A percentile compares a stretch with the other conserved stretches of the same genome.
phyloP scores from a whole-genome alignment of 92 coral and sea anemone species.

The Palythoa grandis region DNA sequence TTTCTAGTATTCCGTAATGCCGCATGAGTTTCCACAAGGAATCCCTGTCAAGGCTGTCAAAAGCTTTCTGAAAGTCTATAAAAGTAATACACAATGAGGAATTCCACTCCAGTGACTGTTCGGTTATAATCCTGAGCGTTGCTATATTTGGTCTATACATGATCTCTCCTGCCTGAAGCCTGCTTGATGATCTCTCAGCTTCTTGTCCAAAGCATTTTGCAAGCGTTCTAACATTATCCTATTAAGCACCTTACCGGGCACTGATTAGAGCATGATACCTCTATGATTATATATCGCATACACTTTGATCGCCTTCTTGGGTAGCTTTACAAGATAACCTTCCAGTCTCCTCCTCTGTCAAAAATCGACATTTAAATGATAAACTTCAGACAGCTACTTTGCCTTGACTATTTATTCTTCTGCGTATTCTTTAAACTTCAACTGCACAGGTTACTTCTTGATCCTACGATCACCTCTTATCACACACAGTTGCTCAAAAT shows the following conservation, averaged over 20 bases:
- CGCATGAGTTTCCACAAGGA: conserved; percentile 7
- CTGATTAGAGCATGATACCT: background rate
- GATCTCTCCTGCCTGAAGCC: background rate
- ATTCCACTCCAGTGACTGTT: background rate
- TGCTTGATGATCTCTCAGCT: background rate
- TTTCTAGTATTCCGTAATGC: background rate
- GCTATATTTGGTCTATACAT: background rate
- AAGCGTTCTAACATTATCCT: background rate
- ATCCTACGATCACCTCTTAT: too few relatives aligned
- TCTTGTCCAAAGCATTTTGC: background rate
- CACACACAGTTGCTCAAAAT: too few relatives aligned
- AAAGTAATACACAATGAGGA: background rate
- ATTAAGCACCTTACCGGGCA: conserved; percentile 30
- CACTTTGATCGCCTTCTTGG: conserved; percentile 24
- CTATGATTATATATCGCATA: background rate
- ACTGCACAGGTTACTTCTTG: too few relatives aligned
- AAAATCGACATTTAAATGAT: too few relatives aligned
- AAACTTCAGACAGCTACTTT: too few relatives aligned
- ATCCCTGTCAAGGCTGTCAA: background rate
- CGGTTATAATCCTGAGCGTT: background rate
- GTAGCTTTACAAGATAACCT: background rate
- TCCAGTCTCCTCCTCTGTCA: conserved; percentile 2
- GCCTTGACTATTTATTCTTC: too few relatives aligned
- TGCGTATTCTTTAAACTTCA: too few relatives aligned
- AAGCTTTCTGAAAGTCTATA: conserved; percentile 4